Conservation (phyloP, 2,113 vertebrate genomes). For the Istiophorus platypterus region DNA sequence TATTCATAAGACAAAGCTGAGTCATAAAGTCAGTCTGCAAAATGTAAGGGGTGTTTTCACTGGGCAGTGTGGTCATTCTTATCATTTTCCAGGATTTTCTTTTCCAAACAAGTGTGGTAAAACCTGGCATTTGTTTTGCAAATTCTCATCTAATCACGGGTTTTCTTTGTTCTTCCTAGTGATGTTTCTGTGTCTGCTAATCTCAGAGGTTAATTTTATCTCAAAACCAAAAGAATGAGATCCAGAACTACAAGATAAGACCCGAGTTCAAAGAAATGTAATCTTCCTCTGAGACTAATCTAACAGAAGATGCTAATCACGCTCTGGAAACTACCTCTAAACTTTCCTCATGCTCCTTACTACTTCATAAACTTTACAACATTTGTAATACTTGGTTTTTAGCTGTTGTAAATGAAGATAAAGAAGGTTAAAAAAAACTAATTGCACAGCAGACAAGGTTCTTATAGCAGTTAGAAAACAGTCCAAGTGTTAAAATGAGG, state of each 20-base stretch:
- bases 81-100: neutral
- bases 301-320: neutral
- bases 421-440: neutral
- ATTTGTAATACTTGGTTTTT: neutral
- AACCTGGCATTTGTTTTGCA: neutral
- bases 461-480: conserved; percentile 18
- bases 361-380: too few relatives aligned
- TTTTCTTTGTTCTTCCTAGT: too few relatives aligned
- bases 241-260: neutral
- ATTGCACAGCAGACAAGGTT: conserved; percentile 35
- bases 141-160: neutral
- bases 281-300: neutral
- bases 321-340: neutral
- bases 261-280: neutral
- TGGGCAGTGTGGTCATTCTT: too few relatives aligned
- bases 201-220: neutral
- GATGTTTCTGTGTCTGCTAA: neutral
- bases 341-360: neutral
- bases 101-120: neutral
- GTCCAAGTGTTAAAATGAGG: conserved; percentile 13
- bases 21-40: too few relatives aligned
- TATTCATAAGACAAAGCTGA: too few relatives aligned
- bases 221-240: neutral
- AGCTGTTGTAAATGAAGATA: neutral
- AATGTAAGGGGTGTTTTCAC: too few relatives aligned